Conservation (phyloP, 1,140 invertebrate species). For the Meloidogyne floridensis region DNA sequence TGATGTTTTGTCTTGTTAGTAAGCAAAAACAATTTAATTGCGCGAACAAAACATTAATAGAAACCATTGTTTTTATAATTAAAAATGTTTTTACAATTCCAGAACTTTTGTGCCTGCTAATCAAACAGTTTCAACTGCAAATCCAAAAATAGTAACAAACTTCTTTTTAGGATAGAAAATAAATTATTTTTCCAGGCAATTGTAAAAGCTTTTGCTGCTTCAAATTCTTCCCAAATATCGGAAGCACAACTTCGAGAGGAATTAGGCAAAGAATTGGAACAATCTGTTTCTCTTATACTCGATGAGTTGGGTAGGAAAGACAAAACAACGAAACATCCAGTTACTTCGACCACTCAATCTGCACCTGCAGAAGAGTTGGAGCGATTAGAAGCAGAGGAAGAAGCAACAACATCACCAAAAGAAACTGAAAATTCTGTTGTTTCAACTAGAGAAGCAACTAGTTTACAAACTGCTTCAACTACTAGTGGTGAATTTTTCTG, state of each 20-base stretch:
- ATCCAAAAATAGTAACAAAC: background rate
- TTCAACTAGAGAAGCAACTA: background rate
- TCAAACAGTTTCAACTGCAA: background rate
- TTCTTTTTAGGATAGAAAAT: conserved; percentile 16
- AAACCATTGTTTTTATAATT: conserved; percentile 1
- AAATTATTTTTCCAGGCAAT: conserved; percentile 35
- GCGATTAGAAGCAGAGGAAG: background rate
- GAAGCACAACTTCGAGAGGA: conserved; percentile 45
- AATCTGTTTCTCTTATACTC: conserved; percentile 49
- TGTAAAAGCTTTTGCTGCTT: conserved; percentile 50
- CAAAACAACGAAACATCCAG: conserved; percentile 20
- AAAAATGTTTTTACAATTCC: background rate
- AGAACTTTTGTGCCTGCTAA: background rate
- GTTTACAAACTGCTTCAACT: background rate
- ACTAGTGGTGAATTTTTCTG: background rate
- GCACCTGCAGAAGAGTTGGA: background rate
- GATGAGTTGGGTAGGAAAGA: conserved; percentile 47
- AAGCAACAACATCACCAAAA: background rate
- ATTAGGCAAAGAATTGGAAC: conserved; percentile 47
- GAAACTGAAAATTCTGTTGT: background rate
- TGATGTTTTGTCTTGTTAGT: too few species aligned
- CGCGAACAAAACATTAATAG: background rate
- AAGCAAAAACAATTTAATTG: too few species aligned
- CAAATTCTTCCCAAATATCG: conserved; percentile 45
- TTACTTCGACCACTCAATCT: background rate